These are phyloP conservation scores for Platygyra sinensis DNA, from an alignment of 64 coral and sea anemone genomes.

Conservation along the genomic window DNA sequence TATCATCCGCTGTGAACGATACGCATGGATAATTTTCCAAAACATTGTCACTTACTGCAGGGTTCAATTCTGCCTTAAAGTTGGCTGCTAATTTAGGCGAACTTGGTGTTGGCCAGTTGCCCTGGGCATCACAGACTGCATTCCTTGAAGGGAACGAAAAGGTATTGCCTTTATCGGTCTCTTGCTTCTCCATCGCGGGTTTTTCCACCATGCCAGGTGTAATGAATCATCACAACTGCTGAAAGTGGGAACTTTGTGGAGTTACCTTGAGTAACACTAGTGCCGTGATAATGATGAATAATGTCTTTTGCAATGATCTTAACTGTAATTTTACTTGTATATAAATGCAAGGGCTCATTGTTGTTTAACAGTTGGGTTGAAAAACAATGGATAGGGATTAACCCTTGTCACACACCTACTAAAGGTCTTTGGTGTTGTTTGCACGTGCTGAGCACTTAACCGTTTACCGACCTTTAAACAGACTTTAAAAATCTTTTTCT, in stretches of 20 bases:
- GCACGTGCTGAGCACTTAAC: too few relatives aligned
- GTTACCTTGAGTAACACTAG: not conserved
- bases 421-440: too few relatives aligned
- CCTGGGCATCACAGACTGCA: not conserved
- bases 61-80: conserved; percentile 8
- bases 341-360: not conserved
- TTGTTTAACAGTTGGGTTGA: not conserved
- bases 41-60: not conserved
- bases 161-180: not conserved
- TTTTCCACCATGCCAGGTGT: not conserved
- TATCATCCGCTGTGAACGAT: not conserved
- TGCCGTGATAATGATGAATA: too few relatives aligned
- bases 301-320: too few relatives aligned
- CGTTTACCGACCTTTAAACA: too few relatives aligned
- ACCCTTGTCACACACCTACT: not conserved
- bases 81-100: not conserved
- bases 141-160: not conserved
- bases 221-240: not conserved
- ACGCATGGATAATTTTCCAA: not conserved
- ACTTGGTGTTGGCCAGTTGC: not conserved
- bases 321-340: too few relatives aligned
- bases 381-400: not conserved
- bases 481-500: too few relatives aligned
- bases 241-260: not conserved
- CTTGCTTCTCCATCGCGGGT: not conserved